These are phyloP conservation scores for Drosophila acutilabella DNA, from an alignment of 2,888 invertebrate genomes.

Conservation along the genomic window DNA sequence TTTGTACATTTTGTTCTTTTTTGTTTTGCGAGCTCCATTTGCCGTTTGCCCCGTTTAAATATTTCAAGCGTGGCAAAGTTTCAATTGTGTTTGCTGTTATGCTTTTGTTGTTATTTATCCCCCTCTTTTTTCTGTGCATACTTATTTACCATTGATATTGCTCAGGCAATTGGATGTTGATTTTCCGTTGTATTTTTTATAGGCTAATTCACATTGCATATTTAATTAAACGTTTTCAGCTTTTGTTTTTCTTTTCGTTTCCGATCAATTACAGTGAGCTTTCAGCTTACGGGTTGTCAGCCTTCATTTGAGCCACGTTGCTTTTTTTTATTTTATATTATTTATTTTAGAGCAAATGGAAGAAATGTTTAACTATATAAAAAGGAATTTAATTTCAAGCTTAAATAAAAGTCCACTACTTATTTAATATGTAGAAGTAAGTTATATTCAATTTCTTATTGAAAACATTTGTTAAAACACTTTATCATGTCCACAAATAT, in stretches of 20 bases:
- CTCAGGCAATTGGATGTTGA: slow-evolving; percentile 59
- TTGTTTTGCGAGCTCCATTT: background rate
- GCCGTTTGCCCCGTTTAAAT: slow-evolving; percentile 46
- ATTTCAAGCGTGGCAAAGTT: slow-evolving; percentile 55
- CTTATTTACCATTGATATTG: slow-evolving; percentile 67
- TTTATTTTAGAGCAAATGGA: slow-evolving; percentile 8
- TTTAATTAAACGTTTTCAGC: slow-evolving; percentile 63
- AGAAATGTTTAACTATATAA: background rate
- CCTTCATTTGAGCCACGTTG: slow-evolving; percentile 16
- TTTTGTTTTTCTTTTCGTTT: slow-evolving; percentile 47
- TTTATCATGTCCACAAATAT: slow-evolving; percentile 48
- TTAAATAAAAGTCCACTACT: background rate
- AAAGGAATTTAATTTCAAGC: background rate
- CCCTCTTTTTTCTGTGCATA: slow-evolving; percentile 27
- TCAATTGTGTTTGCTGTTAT: slow-evolving; percentile 51
- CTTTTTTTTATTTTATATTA: too few relatives aligned
- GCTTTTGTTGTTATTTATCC: slow-evolving; percentile 27
- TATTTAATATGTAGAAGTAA: background rate
- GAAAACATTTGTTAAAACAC: slow-evolving; percentile 28
- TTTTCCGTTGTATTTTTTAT: slow-evolving; percentile 49
- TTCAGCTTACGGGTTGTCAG: slow-evolving; percentile 16
- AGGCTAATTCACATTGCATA: slow-evolving; percentile 66
- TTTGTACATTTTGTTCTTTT: slow-evolving; percentile 7
- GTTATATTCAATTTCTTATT: background rate
- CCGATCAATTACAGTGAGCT: slow-evolving; percentile 49